Evolutionary conservation across 2,797 vertebrate genomes (phyloP).

Genomic region (Gephyroberyx darwinii): DNA sequence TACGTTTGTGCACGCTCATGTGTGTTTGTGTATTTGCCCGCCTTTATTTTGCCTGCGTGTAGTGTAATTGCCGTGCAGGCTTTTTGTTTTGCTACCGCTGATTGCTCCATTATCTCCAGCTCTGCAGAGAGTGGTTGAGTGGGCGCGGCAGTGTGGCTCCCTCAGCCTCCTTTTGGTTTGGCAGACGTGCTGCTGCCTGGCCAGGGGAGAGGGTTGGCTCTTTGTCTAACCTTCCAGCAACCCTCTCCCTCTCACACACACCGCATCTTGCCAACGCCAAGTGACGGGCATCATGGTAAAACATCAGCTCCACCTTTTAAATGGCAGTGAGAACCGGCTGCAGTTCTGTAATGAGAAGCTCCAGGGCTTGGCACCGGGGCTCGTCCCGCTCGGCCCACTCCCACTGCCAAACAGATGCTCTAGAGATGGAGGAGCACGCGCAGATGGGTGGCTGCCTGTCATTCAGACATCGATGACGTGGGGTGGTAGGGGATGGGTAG

Average conservation of each 20-base stretch:
- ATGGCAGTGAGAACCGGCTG: conserved; percentile 45
- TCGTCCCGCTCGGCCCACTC: conserved; percentile 35
- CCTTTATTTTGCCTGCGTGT: conserved; percentile 21
- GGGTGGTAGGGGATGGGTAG: background rate
- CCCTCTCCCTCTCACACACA: conserved; percentile 22
- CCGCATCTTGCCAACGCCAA: conserved; percentile 47
- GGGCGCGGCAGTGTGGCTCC: conserved; percentile 31
- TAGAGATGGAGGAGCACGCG: conserved; percentile 39
- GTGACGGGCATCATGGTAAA: conserved; percentile 52
- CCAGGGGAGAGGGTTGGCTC: conserved; percentile 26
- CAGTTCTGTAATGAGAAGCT: conserved; percentile 52
- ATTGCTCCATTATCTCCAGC: conserved; percentile 27
- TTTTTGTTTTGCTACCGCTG: conserved; percentile 10
- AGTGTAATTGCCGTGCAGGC: conserved; percentile 2
- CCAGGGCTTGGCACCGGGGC: conserved; percentile 56
- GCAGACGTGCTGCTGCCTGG: conserved; percentile 45
- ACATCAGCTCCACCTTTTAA: conserved; percentile 56
- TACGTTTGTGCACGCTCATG: too few relatives aligned
- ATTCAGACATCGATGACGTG: conserved; percentile 45
- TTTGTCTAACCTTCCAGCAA: conserved; percentile 40
- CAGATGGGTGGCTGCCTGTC: conserved; percentile 50
- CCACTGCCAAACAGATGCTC: conserved; percentile 58
- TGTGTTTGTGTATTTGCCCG: conserved; percentile 12
- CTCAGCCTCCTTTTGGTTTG: conserved; percentile 39
- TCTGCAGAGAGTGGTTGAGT: conserved; percentile 32